Base-by-base conservation (phyloP, 2,888 invertebrate genomes). In the Leucophora obtusa region DNA sequence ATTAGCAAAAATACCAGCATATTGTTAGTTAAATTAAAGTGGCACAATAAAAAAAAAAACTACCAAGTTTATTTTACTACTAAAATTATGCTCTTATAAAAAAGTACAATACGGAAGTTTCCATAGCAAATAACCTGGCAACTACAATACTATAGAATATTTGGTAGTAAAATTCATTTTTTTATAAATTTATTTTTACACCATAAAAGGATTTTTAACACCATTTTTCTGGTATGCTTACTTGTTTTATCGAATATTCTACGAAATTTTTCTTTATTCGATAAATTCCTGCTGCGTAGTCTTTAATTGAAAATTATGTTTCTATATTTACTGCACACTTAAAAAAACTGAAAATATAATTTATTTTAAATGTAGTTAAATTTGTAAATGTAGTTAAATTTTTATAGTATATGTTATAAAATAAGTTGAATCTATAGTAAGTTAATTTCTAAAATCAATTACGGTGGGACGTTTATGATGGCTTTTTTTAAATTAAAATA, bases 11-110 rank as follows among this genome's bases (percentile, higher is more conserved):
- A 47, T n/a, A 47, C 2, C 43, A 47, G n/a, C n/a, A 47, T 47
- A 47, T 47, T 47, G 5, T n/a, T 14, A n/a, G 43, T 47, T n/a
- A n/a, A 47, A 14, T n/a, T 14, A 14, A 47, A 47, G 43, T 6
- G 43, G 38, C 2, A 11, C 6, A 28, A 28, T 14, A 47, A 4
- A 59, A 38, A 58, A 15, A 14, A 18, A 50, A 53, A 53, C 47
- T 54, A 66, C 59, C 53, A 65, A 65, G 71, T 71, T 71, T 71
- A 17, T 28, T 18, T 47, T 15, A 8, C 15, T 28, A 18, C 14
- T 24, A 43, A 59, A 72, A 76, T 80, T 76, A 76, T 80, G 80
- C 69, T 59, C 53, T 76, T 69, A 80, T 76, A 76, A 80, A 69
- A 69, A 69, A 59, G 73, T 76, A 65, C 54, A 76, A 80, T 73